Base-by-base conservation (phyloP, 2,888 invertebrate species). In the Drosophila heteroneura region DNA sequence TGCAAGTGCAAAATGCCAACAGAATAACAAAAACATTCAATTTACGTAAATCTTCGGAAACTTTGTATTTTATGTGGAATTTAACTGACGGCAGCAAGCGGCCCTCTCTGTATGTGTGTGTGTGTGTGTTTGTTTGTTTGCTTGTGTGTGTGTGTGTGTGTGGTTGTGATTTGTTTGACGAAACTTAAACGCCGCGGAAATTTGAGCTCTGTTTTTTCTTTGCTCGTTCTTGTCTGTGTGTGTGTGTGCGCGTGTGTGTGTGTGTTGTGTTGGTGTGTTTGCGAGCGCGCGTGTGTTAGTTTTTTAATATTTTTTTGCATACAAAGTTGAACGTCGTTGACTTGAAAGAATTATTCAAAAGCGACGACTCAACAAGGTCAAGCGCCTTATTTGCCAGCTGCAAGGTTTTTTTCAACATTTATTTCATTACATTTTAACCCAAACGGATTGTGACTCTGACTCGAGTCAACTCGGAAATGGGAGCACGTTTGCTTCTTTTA, bases 291-390 rank as follows among this genome's bases (percentile, higher is more conserved):
- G 68, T 78, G 80, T 81, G 66, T 83, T 68, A 44, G 74, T 72
- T 39, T 74, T 76, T 51, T 54, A 54, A 16, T 66, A 47, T 60
- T 64, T 75, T 89, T 86, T 89, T 87, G 89, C 87, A 87, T 89
- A 81, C 74, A 77, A 76, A 75, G 68, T 77, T 79, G 28, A 76
- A 73, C 75, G 77, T 78, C 80, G 82, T 72, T 81, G 65, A 82
- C 78, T 83, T 83, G 76, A 85, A 86, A 87, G 88, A 87, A 87
- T 84, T 83, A 82, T 87, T 89, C 64, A 88, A 79, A 85, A 80
- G 81, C 76, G 66, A 75, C 74, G 78, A 75, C 79, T 79, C 77
- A 85, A 88, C 90, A 90, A 89, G 90, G 90, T 88, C 88, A 78
- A 72, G 65, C 84, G 81, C 87, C 90, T 84, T 88, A 88, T 89